phyloP scores from a whole-genome alignment of 2,797 vertebrate genomes.

The Loriculus beryllinus region DNA sequence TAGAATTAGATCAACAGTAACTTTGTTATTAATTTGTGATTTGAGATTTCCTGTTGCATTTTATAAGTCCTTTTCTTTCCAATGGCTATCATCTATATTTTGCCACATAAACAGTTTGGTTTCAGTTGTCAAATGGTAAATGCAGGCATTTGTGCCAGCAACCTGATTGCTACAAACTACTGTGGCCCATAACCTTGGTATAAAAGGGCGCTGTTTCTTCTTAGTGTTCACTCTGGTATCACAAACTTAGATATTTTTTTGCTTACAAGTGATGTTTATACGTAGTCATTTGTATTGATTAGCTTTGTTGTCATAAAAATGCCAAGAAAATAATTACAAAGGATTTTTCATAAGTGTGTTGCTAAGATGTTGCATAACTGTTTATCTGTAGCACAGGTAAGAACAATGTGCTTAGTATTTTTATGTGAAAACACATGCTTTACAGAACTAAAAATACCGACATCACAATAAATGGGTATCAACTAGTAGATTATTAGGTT shows the following conservation, averaged over 20 bases:
- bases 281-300: background rate
- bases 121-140: conserved; percentile 67
- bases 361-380: background rate
- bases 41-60: background rate
- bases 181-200: background rate
- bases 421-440: background rate
- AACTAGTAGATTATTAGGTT: background rate
- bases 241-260: background rate
- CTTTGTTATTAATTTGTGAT: background rate
- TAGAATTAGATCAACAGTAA: background rate
- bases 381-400: background rate
- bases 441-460: background rate
- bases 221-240: background rate
- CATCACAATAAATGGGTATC: background rate
- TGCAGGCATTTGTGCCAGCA: conserved; percentile 69
- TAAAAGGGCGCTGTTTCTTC: background rate
- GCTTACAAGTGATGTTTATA: background rate
- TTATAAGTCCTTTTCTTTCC: background rate
- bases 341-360: background rate
- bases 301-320: background rate
- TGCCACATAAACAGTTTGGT: conserved; percentile 66
- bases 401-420: background rate
- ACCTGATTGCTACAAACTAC: conserved; percentile 43
- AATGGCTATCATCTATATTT: background rate
- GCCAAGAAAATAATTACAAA: background rate